Evolutionary conservation across 2,113 vertebrate genomes (phyloP).

Genomic region (Muntiacus reevesi): DNA sequence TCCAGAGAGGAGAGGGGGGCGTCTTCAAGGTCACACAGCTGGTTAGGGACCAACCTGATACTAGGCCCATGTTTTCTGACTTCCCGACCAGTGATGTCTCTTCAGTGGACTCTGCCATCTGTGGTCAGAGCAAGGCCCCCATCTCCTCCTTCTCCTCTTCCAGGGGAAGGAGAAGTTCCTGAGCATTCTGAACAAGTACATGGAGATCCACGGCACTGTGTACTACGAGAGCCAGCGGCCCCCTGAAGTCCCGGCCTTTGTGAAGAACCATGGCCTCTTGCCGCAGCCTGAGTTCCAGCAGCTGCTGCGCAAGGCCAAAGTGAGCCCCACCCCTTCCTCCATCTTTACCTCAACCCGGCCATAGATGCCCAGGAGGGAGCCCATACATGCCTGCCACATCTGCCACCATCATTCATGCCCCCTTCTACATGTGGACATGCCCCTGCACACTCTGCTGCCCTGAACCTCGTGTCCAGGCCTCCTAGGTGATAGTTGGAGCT

Average conservation of each 20-base stretch:
- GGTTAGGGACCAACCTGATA: background rate
- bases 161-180: conserved; percentile 96
- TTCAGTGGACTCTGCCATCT: background rate
- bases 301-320: conserved; percentile 94
- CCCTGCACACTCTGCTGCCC: background rate
- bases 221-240: conserved; percentile 95
- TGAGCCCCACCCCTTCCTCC: background rate
- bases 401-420: accelerated
- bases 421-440: accelerated
- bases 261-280: conserved; percentile 96
- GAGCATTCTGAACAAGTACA: conserved; percentile 91
- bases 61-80: background rate
- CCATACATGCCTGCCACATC: background rate
- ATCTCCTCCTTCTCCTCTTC: background rate
- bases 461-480: no score
- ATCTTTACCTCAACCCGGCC: accelerated
- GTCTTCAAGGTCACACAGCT: background rate
- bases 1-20: background rate
- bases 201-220: conserved; percentile 97
- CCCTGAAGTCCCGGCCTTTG: conserved; percentile 93
- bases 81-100: no score
- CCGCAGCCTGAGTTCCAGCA: conserved; percentile 97
- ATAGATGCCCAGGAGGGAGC: accelerated
- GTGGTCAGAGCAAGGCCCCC: accelerated
- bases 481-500: background rate